Evolutionary conservation across 2,888 invertebrate genomes (phyloP).

Genomic region (Aphrophora alni): DNA sequence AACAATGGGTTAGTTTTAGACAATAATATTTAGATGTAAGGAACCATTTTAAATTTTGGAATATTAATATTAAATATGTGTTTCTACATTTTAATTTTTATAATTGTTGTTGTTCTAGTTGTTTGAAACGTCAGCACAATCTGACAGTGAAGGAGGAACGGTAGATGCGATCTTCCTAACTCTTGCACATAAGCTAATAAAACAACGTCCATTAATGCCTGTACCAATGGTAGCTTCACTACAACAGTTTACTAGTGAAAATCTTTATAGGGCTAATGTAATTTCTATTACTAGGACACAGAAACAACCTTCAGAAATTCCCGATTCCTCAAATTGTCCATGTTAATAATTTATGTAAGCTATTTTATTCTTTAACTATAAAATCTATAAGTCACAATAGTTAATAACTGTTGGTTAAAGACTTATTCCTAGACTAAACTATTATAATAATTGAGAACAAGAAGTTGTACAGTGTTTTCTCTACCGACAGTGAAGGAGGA

Average conservation of each 20-base stretch:
- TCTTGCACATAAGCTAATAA: conserved; percentile 24
- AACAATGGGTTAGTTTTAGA: too few relatives aligned
- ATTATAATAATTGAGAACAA: too few relatives aligned
- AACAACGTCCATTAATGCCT: conserved; percentile 25
- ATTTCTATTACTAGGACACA: conserved; percentile 25
- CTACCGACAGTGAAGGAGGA: conserved; percentile 23
- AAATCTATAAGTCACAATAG: too few relatives aligned
- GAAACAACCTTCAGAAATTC: background rate
- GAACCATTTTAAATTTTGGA: too few relatives aligned
- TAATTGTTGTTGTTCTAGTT: conserved; percentile 21
- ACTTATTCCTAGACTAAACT: too few relatives aligned
- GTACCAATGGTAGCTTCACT: conserved; percentile 14
- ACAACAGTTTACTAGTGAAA: background rate
- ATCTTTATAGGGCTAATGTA: conserved; percentile 24
- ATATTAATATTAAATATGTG: too few relatives aligned
- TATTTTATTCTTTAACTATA: background rate
- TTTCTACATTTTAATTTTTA: too few relatives aligned
- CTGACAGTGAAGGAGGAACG: conserved; percentile 25
- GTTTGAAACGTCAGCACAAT: conserved; percentile 28
- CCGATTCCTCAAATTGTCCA: background rate
- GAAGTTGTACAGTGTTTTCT: too few relatives aligned
- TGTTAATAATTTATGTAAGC: background rate
- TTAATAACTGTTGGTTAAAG: too few relatives aligned
- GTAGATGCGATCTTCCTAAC: conserved; percentile 26
- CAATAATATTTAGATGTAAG: too few relatives aligned